Base-by-base conservation (phyloP, 2,888 invertebrate genomes). In the Oegoconia quadripuncta region DNA sequence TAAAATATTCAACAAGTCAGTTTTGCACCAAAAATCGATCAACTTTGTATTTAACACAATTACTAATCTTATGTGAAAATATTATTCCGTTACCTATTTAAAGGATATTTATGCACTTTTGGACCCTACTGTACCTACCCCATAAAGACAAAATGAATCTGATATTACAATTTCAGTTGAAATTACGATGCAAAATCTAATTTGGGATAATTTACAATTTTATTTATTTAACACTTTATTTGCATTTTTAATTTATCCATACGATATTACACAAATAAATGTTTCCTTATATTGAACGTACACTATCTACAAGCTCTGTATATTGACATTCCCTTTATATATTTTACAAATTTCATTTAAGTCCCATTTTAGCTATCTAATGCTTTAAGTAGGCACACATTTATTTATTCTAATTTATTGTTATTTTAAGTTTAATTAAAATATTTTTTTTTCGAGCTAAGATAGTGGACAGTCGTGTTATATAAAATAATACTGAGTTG, bases 331-430 rank as follows among this genome's bases (percentile, higher is more conserved):
- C 52, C 63, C 48, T 55, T 57, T 57, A 60, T 46, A 46, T 39
- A 45, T 47, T 48, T 27, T 67, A 65, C 66, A 62, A 72, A 62
- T 59, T 64, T 55, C 47, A 51, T 72, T 74, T 70, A 55, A 48
- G 46, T 59, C 52, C 46, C 43, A 48, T 62, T 73, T 74, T 72
- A 73, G 47, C 66, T 73, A 71, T 61, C 72, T 77, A 79, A 55
- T 73, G 59, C 70, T 77, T 78, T 68, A 55, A 11, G 64, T 78
- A 83, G 82, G 82, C 82, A 83, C 81, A 79, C 71, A 79, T 75
- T 77, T 74, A 76, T 67, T 69, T 67, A 59, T 51, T 57, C 57
- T 66, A 49, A 48, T 36, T 17, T 33, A 17, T 33, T 17, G 2
- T 37, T 28, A 12, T 37, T 8, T 26, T 34, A 17, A 14, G 9